These are phyloP conservation scores for Hippopotamyrus pictus DNA, from an alignment of 2,797 vertebrate genomes.

Conservation along the genomic window DNA sequence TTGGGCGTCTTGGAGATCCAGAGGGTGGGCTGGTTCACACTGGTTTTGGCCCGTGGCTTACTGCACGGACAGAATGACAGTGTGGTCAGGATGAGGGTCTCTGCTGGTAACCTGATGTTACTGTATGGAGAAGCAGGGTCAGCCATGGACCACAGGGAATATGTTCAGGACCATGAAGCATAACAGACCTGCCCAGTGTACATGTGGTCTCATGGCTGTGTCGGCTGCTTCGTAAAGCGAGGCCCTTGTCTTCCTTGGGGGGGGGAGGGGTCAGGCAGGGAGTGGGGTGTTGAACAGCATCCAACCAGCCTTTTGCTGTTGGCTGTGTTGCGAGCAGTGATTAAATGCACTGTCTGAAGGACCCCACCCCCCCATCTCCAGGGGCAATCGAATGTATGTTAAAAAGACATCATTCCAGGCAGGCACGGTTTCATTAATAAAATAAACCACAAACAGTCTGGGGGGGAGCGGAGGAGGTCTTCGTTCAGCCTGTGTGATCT, in stretches of 20 bases:
- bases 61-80: slow-evolving; percentile 51
- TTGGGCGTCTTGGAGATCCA: slow-evolving; percentile 86
- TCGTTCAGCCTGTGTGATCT: neutral
- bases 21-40: slow-evolving; percentile 72
- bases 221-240: slow-evolving; percentile 27
- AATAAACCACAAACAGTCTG: slow-evolving; percentile 33
- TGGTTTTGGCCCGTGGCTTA: slow-evolving; percentile 78
- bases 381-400: slow-evolving; percentile 38
- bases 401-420: slow-evolving; percentile 34
- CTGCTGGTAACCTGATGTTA: neutral
- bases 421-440: slow-evolving; percentile 30
- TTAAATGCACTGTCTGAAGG: slow-evolving; percentile 37
- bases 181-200: neutral
- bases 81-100: neutral
- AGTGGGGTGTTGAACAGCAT: slow-evolving; percentile 29
- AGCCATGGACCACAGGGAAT: neutral
- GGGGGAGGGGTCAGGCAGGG: neutral
- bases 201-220: slow-evolving; percentile 16
- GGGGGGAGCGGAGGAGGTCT: slow-evolving; percentile 14
- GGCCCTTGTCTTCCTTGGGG: slow-evolving; percentile 16
- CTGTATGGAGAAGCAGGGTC: neutral
- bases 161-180: neutral
- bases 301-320: slow-evolving; percentile 42
- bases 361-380: slow-evolving; percentile 7
- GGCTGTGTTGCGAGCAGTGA: slow-evolving; percentile 28